phyloP scores from a whole-genome alignment of 2,888 invertebrate genomes.

The Dorcus hopei region DNA sequence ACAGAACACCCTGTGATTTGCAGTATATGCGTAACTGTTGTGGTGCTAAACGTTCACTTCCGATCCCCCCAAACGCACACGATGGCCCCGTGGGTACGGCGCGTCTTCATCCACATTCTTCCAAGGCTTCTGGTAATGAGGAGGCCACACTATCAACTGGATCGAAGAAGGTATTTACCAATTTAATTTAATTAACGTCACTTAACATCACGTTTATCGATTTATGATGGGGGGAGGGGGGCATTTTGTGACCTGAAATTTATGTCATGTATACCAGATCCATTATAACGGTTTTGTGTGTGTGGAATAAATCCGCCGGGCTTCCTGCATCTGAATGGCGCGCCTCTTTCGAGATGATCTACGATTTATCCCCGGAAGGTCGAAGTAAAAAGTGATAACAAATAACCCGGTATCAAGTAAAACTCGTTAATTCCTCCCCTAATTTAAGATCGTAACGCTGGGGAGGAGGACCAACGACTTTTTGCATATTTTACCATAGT shows the following conservation, averaged over 20 bases:
- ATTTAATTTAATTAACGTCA: background rate
- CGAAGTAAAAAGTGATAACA: no score
- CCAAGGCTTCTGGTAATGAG: constrained; percentile 92
- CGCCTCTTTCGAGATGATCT: no score
- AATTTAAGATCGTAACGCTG: no score
- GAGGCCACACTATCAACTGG: constrained; percentile 67
- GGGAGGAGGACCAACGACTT: no score
- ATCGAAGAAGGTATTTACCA: constrained; percentile 54
- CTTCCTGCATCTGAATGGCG: background rate
- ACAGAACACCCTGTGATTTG: constrained; percentile 22
- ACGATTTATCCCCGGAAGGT: no score
- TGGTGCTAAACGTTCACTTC: constrained; percentile 96
- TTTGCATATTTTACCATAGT: no score
- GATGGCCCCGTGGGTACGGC: constrained; percentile 95
- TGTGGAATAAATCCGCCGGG: background rate
- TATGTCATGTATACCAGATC: no score
- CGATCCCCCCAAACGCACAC: constrained; percentile 96
- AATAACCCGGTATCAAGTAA: no score
- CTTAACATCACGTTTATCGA: background rate
- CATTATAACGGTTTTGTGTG: background rate
- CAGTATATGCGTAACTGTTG: constrained; percentile 60
- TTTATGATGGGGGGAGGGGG: background rate
- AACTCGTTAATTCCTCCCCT: no score
- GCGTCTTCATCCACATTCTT: constrained; percentile 94
- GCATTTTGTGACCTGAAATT: background rate